Percentiles rank a stretch among this genome's conserved stretches.
Conservation (phyloP, 2,888 invertebrate species). For the Nomada fabriciana region DNA sequence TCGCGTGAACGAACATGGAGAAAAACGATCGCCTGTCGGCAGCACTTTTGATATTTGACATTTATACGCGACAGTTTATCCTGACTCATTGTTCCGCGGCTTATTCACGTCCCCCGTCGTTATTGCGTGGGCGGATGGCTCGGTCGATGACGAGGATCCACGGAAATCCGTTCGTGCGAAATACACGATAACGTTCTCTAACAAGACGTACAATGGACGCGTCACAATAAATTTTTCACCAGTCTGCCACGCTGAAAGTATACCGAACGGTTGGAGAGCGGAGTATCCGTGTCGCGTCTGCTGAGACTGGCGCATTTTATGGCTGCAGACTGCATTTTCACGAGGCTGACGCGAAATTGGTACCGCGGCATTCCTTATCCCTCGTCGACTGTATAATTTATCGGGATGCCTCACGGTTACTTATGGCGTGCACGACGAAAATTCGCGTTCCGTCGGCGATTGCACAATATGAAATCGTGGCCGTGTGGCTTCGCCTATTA, state of each 20-base stretch:
- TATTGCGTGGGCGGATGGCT: constrained; percentile 14
- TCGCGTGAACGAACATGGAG: neutral
- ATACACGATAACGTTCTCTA: constrained; percentile 31
- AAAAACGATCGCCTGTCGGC: neutral
- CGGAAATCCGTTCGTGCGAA: constrained; percentile 41
- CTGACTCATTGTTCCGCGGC: neutral
- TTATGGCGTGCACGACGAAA: neutral
- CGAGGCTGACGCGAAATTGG: neutral
- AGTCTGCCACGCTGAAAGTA: neutral
- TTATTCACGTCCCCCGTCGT: constrained; percentile 3
- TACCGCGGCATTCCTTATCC: neutral
- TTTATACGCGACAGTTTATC: constrained; percentile 18
- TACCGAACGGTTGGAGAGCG: neutral
- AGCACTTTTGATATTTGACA: constrained; percentile 10
- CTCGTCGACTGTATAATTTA: constrained; percentile 10
- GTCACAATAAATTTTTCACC: constrained; percentile 33
- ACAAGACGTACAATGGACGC: constrained; percentile 27
- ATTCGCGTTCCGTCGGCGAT: neutral
- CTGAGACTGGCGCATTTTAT: neutral
- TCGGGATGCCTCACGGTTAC: neutral
- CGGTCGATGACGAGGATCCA: neutral
- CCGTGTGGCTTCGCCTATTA: too few relatives aligned
- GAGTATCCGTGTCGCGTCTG: neutral
- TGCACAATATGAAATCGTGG: too few relatives aligned
- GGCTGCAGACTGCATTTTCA: neutral